Evolutionary conservation across 2,113 vertebrate species (phyloP).

Genomic region (Lophura nycthemera): DNA sequence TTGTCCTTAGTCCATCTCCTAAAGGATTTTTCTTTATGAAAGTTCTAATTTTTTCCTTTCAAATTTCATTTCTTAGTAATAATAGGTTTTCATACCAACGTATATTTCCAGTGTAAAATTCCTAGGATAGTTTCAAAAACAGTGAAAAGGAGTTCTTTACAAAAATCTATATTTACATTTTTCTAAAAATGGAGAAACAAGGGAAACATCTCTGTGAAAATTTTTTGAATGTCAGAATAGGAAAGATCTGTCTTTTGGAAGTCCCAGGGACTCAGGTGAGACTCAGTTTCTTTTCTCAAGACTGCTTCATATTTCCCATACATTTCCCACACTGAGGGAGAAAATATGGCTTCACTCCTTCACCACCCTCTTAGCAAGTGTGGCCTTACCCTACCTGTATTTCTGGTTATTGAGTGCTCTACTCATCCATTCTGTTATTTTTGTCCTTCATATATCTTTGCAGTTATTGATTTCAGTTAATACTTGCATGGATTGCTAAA

Average conservation of each 20-base stretch:
- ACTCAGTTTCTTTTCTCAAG: not conserved
- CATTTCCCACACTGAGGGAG: not conserved
- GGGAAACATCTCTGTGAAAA: not conserved
- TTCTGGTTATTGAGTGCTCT: slow-evolving; percentile 3
- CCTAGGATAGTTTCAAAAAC: not conserved
- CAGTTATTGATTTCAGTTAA: slow-evolving; percentile 55
- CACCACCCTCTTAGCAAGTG: not conserved
- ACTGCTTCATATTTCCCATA: not conserved
- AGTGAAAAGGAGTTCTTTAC: accelerated
- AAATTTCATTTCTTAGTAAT: not conserved
- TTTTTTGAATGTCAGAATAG: not conserved
- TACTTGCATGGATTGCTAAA: slow-evolving; percentile 22
- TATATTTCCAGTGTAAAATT: not conserved
- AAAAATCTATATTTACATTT: not conserved
- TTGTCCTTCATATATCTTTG: slow-evolving; percentile 17
- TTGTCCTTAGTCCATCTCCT: not conserved
- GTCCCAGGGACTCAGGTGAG: not conserved
- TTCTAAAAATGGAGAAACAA: not conserved
- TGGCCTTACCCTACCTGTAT: not conserved
- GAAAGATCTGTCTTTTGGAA: not conserved
- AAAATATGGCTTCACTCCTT: not conserved
- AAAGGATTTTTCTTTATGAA: not conserved
- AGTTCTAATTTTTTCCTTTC: not conserved
- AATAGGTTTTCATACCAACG: not conserved
- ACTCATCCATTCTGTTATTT: not conserved